These are phyloP conservation scores for Chrysina gloriosa DNA, from an alignment of 2,888 invertebrate genomes.

Conservation along the genomic window DNA sequence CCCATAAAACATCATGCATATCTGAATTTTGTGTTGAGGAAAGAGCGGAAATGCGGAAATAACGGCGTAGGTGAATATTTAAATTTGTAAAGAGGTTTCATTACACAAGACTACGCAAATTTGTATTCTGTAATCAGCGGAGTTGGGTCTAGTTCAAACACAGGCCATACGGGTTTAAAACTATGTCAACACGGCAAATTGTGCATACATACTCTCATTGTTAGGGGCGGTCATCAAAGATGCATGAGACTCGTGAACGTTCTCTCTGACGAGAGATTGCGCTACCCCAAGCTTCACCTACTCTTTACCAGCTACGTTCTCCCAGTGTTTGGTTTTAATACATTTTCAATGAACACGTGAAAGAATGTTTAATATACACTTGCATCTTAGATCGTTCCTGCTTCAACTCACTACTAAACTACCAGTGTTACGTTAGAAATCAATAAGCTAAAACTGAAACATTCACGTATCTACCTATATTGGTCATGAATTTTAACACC, in stretches of 20 bases:
- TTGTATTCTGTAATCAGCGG: conserved; percentile 46
- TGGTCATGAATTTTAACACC: neutral
- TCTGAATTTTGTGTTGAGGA: neutral
- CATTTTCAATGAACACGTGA: conserved; percentile 64
- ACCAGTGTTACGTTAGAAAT: conserved; percentile 1
- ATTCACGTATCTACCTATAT: neutral
- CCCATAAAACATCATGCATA: neutral
- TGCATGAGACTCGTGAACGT: conserved; percentile 59
- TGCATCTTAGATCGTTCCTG: conserved; percentile 35
- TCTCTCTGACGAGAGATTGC: conserved; percentile 45
- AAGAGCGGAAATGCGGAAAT: conserved; percentile 17
- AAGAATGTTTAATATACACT: conserved; percentile 58
- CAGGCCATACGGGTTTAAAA: conserved; percentile 59
- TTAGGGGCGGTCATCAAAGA: conserved; percentile 63
- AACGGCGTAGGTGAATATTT: conserved; percentile 36
- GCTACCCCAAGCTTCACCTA: conserved; percentile 46
- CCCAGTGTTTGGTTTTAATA: conserved; percentile 63
- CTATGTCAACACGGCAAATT: conserved; percentile 66
- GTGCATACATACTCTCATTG: conserved; percentile 64
- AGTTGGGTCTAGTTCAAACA: conserved; percentile 44
- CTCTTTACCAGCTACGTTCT: conserved; percentile 46
- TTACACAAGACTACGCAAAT: conserved; percentile 44
- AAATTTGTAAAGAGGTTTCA: conserved; percentile 43
- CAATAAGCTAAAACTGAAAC: neutral
- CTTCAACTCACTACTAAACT: conserved; percentile 3